These are phyloP conservation scores for Euura lappo DNA, from an alignment of 1,140 invertebrate genomes.

Conservation along the genomic window DNA sequence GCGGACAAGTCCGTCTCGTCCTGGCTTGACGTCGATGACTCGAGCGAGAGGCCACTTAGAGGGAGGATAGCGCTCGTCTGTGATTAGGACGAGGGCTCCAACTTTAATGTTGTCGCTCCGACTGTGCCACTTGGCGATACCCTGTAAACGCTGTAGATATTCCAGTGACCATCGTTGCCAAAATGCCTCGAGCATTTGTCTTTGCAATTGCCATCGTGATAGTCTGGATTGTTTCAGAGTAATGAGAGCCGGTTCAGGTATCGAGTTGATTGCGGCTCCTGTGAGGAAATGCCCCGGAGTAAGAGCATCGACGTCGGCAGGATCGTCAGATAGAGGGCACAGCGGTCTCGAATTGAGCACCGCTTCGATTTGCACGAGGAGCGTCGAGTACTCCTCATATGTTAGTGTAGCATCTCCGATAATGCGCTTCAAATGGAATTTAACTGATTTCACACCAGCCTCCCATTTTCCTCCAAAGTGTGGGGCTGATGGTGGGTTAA, in stretches of 20 bases:
- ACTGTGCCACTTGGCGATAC: conserved; percentile 18
- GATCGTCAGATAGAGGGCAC: conserved; percentile 20
- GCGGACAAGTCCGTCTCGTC: conserved; percentile 13
- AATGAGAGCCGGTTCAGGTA: conserved; percentile 19
- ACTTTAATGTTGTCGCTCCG: conserved; percentile 8
- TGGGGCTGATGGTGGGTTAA: conserved; percentile 47
- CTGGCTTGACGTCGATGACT: conserved; percentile 20
- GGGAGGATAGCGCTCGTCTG: conserved; percentile 15
- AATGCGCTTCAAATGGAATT: conserved; percentile 35
- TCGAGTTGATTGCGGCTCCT: conserved; percentile 14
- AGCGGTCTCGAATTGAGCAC: conserved; percentile 34
- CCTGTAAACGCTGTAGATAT: conserved; percentile 30
- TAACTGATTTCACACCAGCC: conserved; percentile 43
- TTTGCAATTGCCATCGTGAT: conserved; percentile 33
- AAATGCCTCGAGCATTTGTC: conserved; percentile 27
- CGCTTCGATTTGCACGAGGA: conserved; percentile 19
- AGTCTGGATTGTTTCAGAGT: conserved; percentile 11
- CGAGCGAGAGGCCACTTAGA: conserved; percentile 19
- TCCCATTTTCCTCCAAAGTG: conserved; percentile 56
- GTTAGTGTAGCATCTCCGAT: conserved; percentile 23
- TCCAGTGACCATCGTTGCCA: conserved; percentile 36
- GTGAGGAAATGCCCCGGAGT: conserved; percentile 25
- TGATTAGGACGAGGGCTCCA: conserved; percentile 17
- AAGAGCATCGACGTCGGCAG: conserved; percentile 14
- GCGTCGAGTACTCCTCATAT: conserved; percentile 11